These are phyloP conservation scores for Tetrax tetrax DNA, from an alignment of 2,113 vertebrate genomes.

Conservation along the genomic window DNA sequence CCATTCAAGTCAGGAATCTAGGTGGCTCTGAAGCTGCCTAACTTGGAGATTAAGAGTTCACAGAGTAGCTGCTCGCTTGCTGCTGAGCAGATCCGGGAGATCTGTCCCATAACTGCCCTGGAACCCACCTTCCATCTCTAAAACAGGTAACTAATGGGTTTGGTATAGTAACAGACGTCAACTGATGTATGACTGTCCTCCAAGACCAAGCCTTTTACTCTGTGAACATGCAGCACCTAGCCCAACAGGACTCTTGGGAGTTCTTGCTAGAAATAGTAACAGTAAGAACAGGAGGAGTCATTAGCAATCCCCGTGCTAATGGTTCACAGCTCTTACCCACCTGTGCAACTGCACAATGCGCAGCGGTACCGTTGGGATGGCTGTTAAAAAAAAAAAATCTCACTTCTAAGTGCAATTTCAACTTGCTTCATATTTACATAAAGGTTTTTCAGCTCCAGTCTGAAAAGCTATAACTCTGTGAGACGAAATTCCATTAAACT, in stretches of 20 bases:
- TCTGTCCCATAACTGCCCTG: neutral
- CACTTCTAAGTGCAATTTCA: conserved; percentile 22
- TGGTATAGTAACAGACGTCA: neutral
- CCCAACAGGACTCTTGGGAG: neutral
- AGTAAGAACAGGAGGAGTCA: neutral
- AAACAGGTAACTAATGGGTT: neutral
- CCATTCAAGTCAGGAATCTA: neutral
- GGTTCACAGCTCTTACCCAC: neutral
- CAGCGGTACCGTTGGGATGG: neutral
- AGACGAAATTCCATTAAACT: conserved; percentile 50
- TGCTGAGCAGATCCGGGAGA: neutral
- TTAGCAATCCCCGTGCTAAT: neutral
- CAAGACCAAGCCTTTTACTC: neutral
- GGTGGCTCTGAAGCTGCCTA: neutral
- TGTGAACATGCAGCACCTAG: neutral
- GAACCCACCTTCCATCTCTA: neutral
- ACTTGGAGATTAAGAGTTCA: neutral
- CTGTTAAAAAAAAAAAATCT: neutral
- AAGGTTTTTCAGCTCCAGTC: conserved; percentile 14
- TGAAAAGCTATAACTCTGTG: conserved; percentile 16
- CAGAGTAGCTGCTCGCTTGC: neutral
- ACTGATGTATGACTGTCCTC: neutral
- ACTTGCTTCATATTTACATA: conserved; percentile 38
- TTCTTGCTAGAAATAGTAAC: neutral
- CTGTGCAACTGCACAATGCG: neutral